A percentile compares a stretch with the other conserved stretches of the same genome.
phyloP scores from a whole-genome alignment of 2,113 vertebrate species.

The Ornithorhynchus anatinus region DNA sequence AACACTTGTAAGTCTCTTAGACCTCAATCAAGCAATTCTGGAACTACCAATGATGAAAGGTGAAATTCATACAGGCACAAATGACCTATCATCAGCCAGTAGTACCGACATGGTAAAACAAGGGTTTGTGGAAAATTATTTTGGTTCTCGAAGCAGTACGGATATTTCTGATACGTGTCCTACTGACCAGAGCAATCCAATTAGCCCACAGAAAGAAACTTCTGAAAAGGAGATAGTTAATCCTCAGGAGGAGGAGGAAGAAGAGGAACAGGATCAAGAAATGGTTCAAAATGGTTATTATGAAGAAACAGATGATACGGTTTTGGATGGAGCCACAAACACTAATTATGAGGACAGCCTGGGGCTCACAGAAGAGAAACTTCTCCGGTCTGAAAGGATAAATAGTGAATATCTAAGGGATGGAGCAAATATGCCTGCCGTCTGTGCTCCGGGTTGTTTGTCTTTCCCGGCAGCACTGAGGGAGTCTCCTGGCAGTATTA shows the following conservation, averaged over 20 bases:
- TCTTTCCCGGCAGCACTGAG: constrained; percentile 72
- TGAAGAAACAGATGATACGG: constrained; percentile 82
- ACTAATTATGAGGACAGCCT: constrained; percentile 53
- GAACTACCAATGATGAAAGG: constrained; percentile 38
- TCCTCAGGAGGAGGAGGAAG: constrained; percentile 76
- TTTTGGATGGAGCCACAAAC: constrained; percentile 74
- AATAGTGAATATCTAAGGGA: constrained; percentile 59
- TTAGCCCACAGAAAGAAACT: constrained; percentile 63
- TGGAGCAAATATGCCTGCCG: constrained; percentile 56
- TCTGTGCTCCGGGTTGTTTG: constrained; percentile 77
- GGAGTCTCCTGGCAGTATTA: constrained; percentile 73
- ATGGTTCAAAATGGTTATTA: constrained; percentile 98
- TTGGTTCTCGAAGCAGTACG: constrained; percentile 85
- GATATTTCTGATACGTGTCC: constrained; percentile 84
- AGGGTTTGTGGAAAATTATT: constrained; percentile 96
- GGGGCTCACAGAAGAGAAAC: constrained; percentile 52
- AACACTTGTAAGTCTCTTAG: constrained; percentile 28
- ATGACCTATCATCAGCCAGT: constrained; percentile 76
- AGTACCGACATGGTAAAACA: constrained; percentile 90
- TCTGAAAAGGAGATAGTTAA: constrained; percentile 61
- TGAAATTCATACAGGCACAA: constrained; percentile 69
- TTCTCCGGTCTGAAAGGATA: constrained; percentile 61
- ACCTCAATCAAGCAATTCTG: constrained; percentile 41
- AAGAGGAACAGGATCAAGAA: constrained; percentile 82
- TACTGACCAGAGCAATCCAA: constrained; percentile 68